Base-by-base conservation (phyloP, 1,140 invertebrate species). In the Sarcophaga peregrina region DNA sequence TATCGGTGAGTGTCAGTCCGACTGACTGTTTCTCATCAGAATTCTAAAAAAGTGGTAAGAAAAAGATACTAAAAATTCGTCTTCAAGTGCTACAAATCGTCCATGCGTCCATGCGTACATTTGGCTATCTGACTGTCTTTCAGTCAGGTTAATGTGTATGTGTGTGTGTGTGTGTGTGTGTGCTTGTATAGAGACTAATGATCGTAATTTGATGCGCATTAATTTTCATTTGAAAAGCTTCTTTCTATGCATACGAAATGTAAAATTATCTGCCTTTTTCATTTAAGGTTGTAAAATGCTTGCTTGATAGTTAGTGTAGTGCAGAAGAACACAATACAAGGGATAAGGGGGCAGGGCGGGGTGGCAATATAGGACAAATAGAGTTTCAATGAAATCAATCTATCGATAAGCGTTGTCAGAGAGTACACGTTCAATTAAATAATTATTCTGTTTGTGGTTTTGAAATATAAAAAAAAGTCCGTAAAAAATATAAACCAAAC, bases 381-480 rank as follows among this genome's bases (percentile, higher is more conserved):
- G 4, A 37, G 25, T 37, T 37, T 37, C 25, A 37, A 37, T 37
- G 25, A 37, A 37, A 37, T 37, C 25, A 37, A 37, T 37, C 25
- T 37, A 37, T 37, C 25, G 25, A 37, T 37, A 4, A 37, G 25
- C 1, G 4, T 37, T 37, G 25, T 37, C 25, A 37, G 25, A 37
- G 25, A 37, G 25, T 37, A 37, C n/a, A n/a, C n/a, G 52, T 58
- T 15, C 52, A 58, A 13, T 58, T 58, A 58, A 58, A 58, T 58
- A 58, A 58, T 58, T 58, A 58, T 58, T 58, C 54, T 58, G n/a
- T 58, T 58, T 58, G 54, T 58, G 54, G 54, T 58, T 58, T 58
- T 58, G 54, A 73, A 73, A 72, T 37, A 73, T 10, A 54, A 54
- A 54, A 54, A 54, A n/a, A n/a, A n/a, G n/a, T n/a, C n/a, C n/a